Conservation (phyloP, 1,140 invertebrate species). For the Holcopasites calliopsidis region DNA sequence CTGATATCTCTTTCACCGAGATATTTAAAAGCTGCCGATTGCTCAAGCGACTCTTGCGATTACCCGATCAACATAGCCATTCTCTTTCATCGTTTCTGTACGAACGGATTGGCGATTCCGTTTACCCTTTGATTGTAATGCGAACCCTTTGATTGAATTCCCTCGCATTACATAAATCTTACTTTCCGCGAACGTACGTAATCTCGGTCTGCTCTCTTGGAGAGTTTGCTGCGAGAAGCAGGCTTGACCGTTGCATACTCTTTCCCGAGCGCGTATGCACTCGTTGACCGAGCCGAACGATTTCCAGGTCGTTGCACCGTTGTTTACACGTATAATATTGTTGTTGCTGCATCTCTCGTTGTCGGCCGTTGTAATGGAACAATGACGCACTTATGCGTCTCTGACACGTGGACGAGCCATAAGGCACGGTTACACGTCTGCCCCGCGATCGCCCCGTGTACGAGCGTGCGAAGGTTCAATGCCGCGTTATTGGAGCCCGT, state of each 20-base stretch:
- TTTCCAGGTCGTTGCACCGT: conserved; percentile 45
- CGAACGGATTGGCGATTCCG: too few relatives aligned
- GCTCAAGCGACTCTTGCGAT: too few relatives aligned
- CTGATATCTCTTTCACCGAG: too few relatives aligned
- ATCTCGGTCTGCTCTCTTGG: background rate
- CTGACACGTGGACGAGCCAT: conserved; percentile 8
- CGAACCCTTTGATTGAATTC: too few relatives aligned
- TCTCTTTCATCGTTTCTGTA: too few relatives aligned
- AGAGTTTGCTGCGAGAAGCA: background rate
- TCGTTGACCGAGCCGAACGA: conserved; percentile 8
- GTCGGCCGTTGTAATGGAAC: conserved; percentile 46
- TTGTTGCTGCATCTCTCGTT: conserved; percentile 52
- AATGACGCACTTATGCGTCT: conserved; percentile 40
- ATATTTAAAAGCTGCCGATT: too few relatives aligned
- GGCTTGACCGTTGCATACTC: background rate
- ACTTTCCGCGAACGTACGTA: background rate
- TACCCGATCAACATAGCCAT: too few relatives aligned
- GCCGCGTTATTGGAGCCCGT: conserved; percentile 8
- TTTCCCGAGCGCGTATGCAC: conserved; percentile 3
- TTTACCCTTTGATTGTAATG: too few relatives aligned
- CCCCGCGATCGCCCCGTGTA: background rate
- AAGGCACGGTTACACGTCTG: conserved; percentile 3
- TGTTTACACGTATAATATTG: conserved; percentile 54
- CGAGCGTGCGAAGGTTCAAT: conserved; percentile 13
- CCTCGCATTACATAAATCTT: too few relatives aligned